Evolutionary conservation across 2,888 invertebrate genomes (phyloP), one percentile per base, ranked within the genome.

Genomic region (Mythimna pallens): DNA sequence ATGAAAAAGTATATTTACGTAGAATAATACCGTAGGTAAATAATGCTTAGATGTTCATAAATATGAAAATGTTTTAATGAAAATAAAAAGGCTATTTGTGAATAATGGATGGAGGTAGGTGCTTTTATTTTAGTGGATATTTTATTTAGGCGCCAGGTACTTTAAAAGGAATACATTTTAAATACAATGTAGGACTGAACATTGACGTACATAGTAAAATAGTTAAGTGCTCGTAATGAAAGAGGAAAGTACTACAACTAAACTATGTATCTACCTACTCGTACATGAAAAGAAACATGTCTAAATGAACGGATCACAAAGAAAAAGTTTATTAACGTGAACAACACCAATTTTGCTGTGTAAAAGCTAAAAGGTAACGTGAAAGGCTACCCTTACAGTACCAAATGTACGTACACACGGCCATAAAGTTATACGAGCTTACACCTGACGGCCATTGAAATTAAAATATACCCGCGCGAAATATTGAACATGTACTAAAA

Each of bases 241-340:
- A 66, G 47, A 59, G 40, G 36, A 2, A 65, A n/a, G 20, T 12
- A 25, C 25, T 2, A 25, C 25, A 25, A 69, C 43, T 6, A 22
- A 47, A 68, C 62, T 76, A 65, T 25, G 30, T 64, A 58, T 57
- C 14, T 14, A 6, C 17, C 43, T 47, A 17, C 47, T 47, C 7
- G 47, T 7, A 43, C 17, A 43, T 73, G 43, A 58, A 72, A 68
- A 66, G 78, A 81, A 80, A 77, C 57, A 71, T 76, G 81, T 65
- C 36, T 61, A 65, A 69, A 74, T 70, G 78, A 77, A 81, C 69
- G 77, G 78, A 81, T 84, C 85, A 87, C 88, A 89, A 86, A 89
- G 86, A 83, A 85, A 85, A 84, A 84, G 78, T 89, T 88, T 87
- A 88, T 86, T 86, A 87, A 82, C 73, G 84, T 70, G 88, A 86